Conservation (phyloP, 35 echinoderm and acorn worm genomes). For the Eucidaris tribuloides region DNA sequence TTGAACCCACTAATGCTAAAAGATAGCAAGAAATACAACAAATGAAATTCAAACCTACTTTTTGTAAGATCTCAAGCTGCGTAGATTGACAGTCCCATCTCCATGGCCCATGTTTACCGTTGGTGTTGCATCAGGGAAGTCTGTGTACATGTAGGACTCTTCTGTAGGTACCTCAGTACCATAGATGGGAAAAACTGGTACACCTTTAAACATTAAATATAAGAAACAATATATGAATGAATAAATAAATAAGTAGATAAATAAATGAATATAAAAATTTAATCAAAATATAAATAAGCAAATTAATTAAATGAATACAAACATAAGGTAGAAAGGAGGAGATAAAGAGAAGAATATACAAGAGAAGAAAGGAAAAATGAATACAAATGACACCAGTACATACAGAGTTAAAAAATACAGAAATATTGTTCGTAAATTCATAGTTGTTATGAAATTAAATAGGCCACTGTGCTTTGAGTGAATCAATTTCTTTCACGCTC, state of each 20-base stretch:
- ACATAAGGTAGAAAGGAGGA: neutral
- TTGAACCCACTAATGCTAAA: no score
- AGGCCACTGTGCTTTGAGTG: no score
- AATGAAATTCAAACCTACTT: constrained; percentile 63
- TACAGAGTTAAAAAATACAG: no score
- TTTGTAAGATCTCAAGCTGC: constrained; percentile 65
- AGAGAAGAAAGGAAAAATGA: neutral
- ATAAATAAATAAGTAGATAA: neutral
- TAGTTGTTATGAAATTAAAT: no score
- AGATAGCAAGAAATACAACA: no score
- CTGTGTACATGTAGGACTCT: constrained; percentile 56
- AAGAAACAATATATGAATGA: neutral
- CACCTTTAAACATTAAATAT: constrained; percentile 41
- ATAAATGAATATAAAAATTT: neutral
- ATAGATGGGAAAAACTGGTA: constrained; percentile 86
- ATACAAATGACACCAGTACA: neutral
- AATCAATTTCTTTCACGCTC: no score
- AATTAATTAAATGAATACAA: neutral
- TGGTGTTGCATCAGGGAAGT: constrained; percentile 77
- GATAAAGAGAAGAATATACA: neutral
- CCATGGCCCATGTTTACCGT: constrained; percentile 51
- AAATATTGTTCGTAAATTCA: no score
- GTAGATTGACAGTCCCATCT: constrained; percentile 97
- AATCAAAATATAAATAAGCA: neutral
- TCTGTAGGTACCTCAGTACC: constrained; percentile 73